Percentiles rank a stretch among this genome's conserved stretches.
Evolutionary conservation across 2,113 vertebrate species (phyloP).

Genomic region (Lamprotornis superbus): DNA sequence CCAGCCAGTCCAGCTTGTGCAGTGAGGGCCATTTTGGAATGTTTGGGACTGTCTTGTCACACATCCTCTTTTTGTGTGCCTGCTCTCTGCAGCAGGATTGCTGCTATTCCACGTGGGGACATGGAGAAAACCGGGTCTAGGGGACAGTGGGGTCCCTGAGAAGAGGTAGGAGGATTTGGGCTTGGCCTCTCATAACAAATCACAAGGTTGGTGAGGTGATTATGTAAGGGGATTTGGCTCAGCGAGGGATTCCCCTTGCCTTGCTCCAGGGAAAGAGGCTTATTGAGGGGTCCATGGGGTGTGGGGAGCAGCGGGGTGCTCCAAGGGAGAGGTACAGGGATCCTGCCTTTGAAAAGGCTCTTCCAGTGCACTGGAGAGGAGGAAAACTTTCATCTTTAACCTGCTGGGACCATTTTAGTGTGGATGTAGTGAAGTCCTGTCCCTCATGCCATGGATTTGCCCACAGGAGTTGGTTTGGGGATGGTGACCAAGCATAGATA

Average conservation of each 20-base stretch:
- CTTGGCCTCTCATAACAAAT: not conserved
- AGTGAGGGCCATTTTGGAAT: not conserved
- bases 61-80: not conserved
- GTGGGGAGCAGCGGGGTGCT: not conserved
- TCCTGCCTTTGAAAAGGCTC: not conserved
- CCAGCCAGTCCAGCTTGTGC: not conserved
- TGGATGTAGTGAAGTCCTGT: not conserved
- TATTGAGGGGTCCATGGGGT: not conserved
- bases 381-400: not conserved
- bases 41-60: not conserved
- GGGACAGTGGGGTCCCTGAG: not conserved
- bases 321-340: accelerated
- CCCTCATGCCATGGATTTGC: not conserved
- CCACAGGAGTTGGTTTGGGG: not conserved
- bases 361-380: not conserved
- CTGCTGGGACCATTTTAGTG: not conserved
- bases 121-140: not conserved
- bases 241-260: not conserved
- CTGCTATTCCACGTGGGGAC: not conserved
- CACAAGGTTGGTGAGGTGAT: not conserved
- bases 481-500: not conserved
- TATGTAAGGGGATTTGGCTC: conserved; percentile 7
- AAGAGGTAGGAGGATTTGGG: not conserved
- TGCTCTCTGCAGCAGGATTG: not conserved
- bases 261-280: not conserved